Base-by-base conservation (phyloP, 2,113 vertebrate species). In the Meles meles region DNA sequence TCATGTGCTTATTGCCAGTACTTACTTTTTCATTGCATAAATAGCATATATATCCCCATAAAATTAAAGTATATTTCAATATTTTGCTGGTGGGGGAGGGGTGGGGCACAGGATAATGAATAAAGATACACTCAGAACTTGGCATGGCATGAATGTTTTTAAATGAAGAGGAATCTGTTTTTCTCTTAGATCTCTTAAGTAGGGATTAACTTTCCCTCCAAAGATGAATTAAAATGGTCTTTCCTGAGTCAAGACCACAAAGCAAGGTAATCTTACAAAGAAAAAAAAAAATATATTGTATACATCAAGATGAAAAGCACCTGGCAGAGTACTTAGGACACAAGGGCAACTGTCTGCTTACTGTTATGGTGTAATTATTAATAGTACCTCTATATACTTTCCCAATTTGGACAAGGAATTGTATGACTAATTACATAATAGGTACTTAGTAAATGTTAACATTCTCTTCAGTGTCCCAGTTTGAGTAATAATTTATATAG, bases 401-500 rank as follows among this genome's bases (percentile, higher is more conserved):
- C n/a, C 61, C 34, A 83, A 34, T 87, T 88, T 90, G n/a, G 12
- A 59, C 44, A 74, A 31, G 65, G 20, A 65, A 71, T 86, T 67
- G 29, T 9, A 31, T 80, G n/a, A 69, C 77, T 49, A 71, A 21
- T 67, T 87, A 44, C 7, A 37, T 55, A 37, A 42, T 25, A 93
- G 37, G 7, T 69, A 55, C 8, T 25, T 74, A 27, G 5, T 20
- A 85, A 95, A 81, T 44, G 31, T 74, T 95, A 67, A 14, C 13
- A 31, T 90, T 93, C 5, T 83, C 14, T 81, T 95, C 59, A 52
- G 37, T 52, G n/a, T 86, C 34, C 23, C 18, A 37, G 4, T 86
- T 55, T 72, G 37, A 92, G 63, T 82, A 93, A 77, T 94, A 87
- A 69, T 94, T 63, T 94, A 44, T 94, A 71, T 72, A 34, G 23